Conservation (phyloP, 2,888 invertebrate species). For the Papilio protenor region DNA sequence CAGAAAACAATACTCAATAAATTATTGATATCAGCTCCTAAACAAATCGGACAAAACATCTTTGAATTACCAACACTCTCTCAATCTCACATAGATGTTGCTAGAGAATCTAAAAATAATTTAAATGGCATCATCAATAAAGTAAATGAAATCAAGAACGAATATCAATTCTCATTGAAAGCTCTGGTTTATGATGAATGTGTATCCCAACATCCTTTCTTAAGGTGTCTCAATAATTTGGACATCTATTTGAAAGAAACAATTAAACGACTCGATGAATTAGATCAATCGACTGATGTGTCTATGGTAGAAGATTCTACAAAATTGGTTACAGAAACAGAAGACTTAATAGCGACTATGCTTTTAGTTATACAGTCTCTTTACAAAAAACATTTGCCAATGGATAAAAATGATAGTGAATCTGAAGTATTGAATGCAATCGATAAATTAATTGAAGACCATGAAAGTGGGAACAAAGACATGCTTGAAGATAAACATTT, state of each 20-base stretch:
- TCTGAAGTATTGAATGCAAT: constrained; percentile 69
- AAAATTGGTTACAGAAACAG: constrained; percentile 54
- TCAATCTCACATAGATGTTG: constrained; percentile 69
- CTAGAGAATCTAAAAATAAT: constrained; percentile 62
- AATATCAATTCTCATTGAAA: constrained; percentile 67
- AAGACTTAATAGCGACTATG: constrained; percentile 72
- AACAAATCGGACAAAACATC: constrained; percentile 58
- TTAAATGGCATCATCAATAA: constrained; percentile 61
- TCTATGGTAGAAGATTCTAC: constrained; percentile 58
- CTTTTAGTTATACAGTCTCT: constrained; percentile 67
- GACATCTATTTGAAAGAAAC: constrained; percentile 61
- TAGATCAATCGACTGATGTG: constrained; percentile 58
- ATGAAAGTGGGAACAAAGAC: constrained; percentile 70
- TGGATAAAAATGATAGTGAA: constrained; percentile 56
- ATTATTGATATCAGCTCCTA: constrained; percentile 62
- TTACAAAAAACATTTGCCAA: constrained; percentile 74
- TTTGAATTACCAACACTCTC: constrained; percentile 57
- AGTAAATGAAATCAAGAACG: constrained; percentile 60
- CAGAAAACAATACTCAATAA: constrained; percentile 70
- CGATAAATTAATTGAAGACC: constrained; percentile 69
- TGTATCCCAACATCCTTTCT: constrained; percentile 65
- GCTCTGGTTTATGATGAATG: constrained; percentile 51
- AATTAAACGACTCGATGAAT: constrained; percentile 55
- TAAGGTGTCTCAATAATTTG: constrained; percentile 64
- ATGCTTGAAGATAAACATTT: constrained; percentile 86